Percentiles rank a stretch among this genome's conserved stretches.
phyloP scores from a whole-genome alignment of 2,888 invertebrate species.

The Esperia sulphurella region DNA sequence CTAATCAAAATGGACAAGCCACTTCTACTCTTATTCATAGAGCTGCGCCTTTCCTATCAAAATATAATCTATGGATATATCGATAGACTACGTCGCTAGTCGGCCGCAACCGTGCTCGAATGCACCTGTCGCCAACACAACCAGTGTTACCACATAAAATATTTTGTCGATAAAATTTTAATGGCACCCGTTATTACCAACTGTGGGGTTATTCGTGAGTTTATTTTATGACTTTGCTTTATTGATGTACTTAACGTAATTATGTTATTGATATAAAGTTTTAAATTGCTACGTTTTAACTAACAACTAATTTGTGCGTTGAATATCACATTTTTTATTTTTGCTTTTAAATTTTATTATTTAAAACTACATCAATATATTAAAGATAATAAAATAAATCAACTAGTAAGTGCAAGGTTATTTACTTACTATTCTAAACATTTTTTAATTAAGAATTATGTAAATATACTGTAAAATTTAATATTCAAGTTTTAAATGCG shows the following conservation, averaged over 20 bases:
- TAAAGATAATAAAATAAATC: too few relatives aligned
- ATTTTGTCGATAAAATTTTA: constrained; percentile 22
- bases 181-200: constrained; percentile 2
- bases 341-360: too few relatives aligned
- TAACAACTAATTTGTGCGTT: not conserved
- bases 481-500: too few relatives aligned
- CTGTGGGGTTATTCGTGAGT: constrained; percentile 3
- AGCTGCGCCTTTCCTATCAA: constrained; percentile 37
- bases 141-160: constrained; percentile 37
- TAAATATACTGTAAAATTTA: too few relatives aligned
- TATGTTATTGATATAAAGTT: not conserved
- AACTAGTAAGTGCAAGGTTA: too few relatives aligned
- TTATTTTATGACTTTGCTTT: not conserved
- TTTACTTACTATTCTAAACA: too few relatives aligned
- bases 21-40: constrained; percentile 28
- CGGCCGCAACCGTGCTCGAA: constrained; percentile 28
- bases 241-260: not conserved
- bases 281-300: not conserved
- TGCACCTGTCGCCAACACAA: constrained; percentile 60
- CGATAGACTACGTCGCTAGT: constrained; percentile 39
- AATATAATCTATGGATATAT: constrained; percentile 61
- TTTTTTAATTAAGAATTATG: too few relatives aligned
- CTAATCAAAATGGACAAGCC: too few relatives aligned
- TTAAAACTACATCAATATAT: too few relatives aligned
- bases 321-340: not conserved